A percentile compares a stretch with the other conserved stretches of the same genome.
Conservation (phyloP, 2,888 invertebrate genomes). For the Sphecodes monilicornis region DNA sequence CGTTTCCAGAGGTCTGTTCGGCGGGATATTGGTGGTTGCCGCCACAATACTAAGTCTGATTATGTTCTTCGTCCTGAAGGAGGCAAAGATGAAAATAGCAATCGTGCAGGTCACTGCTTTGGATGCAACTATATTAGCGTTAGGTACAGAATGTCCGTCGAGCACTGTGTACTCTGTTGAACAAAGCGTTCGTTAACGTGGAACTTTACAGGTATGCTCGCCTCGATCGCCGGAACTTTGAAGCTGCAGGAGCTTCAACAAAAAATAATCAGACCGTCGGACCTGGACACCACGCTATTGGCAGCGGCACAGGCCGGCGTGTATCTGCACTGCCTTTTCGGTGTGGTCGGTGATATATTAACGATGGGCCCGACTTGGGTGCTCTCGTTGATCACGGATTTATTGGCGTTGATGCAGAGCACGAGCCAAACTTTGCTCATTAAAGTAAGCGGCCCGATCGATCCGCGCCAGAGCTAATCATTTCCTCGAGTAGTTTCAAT, state of each 20-base stretch:
- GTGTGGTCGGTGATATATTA: slow-evolving; percentile 90
- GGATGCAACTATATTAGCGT: slow-evolving; percentile 77
- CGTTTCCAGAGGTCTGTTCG: slow-evolving; percentile 87
- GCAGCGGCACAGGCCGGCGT: slow-evolving; percentile 95
- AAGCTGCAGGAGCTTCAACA: slow-evolving; percentile 77
- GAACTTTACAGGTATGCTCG: slow-evolving; percentile 72
- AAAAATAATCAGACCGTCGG: slow-evolving; percentile 80
- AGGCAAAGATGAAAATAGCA: slow-evolving; percentile 82
- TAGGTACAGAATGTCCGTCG: slow-evolving; percentile 68
- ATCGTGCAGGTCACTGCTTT: slow-evolving; percentile 80
- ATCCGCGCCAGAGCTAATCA: background rate
- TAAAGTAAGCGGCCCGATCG: slow-evolving; percentile 71
- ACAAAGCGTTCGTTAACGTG: background rate
- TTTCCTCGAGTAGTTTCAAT: background rate
- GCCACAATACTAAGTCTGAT: slow-evolving; percentile 94
- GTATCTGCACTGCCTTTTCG: slow-evolving; percentile 93
- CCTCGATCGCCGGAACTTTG: slow-evolving; percentile 75
- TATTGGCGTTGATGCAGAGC: slow-evolving; percentile 91
- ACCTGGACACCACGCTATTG: slow-evolving; percentile 92
- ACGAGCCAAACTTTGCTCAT: slow-evolving; percentile 93
- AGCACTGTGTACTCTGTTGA: background rate
- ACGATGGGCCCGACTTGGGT: slow-evolving; percentile 85
- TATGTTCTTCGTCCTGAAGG: slow-evolving; percentile 93
- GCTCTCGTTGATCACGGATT: slow-evolving; percentile 90
- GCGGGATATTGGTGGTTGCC: slow-evolving; percentile 91